These are phyloP conservation scores for Psilopogon haemacephalus DNA, from an alignment of 2,113 vertebrate species.

Conservation along the genomic window DNA sequence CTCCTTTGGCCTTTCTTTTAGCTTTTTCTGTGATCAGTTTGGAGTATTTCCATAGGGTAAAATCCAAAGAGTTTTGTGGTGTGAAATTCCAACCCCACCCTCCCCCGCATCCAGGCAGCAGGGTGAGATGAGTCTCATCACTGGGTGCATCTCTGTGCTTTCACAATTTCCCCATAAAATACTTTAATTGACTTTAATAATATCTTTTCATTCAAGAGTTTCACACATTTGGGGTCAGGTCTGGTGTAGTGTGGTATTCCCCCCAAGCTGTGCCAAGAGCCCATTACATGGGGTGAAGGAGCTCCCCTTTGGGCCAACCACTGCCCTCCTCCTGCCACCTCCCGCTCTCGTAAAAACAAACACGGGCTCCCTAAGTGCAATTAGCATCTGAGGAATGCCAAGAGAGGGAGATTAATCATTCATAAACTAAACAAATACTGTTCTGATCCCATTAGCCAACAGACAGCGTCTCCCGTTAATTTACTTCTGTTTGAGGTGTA, in stretches of 20 bases:
- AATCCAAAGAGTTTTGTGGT: neutral
- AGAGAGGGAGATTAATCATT: constrained; percentile 67
- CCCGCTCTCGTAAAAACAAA: constrained; percentile 57
- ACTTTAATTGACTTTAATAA: neutral
- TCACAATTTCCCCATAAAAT: neutral
- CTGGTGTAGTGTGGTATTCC: neutral
- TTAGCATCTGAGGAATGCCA: constrained; percentile 57
- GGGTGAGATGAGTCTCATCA: rapidly evolving
- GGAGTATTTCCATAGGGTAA: neutral
- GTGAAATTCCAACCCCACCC: neutral
- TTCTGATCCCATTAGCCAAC: constrained; percentile 69
- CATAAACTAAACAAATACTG: constrained; percentile 72
- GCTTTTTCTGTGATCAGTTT: neutral
- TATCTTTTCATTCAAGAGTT: neutral
- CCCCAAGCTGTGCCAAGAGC: neutral
- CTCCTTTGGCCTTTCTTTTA: neutral
- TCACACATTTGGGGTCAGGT: neutral
- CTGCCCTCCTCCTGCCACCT: constrained; percentile 38
- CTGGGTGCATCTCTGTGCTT: neutral
- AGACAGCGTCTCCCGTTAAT: constrained; percentile 28
- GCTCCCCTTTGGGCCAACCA: neutral
- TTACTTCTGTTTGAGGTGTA: constrained; percentile 42
- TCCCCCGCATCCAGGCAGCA: rapidly evolving
- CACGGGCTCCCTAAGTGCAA: constrained; percentile 50
- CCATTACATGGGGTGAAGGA: neutral